phyloP scores from a whole-genome alignment of 53 echinoderm and acorn worm species.

The Stichopus horrens region DNA sequence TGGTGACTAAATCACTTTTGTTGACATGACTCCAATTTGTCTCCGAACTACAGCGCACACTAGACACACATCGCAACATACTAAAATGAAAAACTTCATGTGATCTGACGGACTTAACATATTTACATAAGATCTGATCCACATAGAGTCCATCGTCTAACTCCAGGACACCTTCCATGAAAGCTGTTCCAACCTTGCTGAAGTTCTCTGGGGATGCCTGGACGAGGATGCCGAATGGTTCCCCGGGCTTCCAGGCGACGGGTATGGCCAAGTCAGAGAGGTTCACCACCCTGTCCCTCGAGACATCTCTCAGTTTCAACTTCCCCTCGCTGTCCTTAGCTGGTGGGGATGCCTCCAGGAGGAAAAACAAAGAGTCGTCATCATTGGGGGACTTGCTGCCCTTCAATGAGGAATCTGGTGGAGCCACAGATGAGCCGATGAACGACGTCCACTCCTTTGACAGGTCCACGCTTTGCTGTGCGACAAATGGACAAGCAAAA shows the following conservation, averaged over 20 bases:
- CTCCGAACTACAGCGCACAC: too few relatives aligned
- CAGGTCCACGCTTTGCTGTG: constrained; percentile 87
- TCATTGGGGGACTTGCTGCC: background rate
- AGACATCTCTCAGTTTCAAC: constrained; percentile 69
- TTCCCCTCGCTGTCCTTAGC: constrained; percentile 74
- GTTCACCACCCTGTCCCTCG: constrained; percentile 79
- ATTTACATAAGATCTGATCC: constrained; percentile 92
- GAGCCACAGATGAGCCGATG: constrained; percentile 69
- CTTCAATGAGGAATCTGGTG: constrained; percentile 42
- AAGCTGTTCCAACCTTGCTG: constrained; percentile 83
- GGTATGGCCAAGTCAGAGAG: constrained; percentile 86
- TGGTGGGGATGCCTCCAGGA: constrained; percentile 90
- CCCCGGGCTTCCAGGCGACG: constrained; percentile 92
- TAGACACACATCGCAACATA: too few relatives aligned
- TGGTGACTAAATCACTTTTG: too few relatives aligned
- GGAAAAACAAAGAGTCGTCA: constrained; percentile 62
- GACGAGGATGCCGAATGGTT: constrained; percentile 96
- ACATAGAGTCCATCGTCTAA: constrained; percentile 93
- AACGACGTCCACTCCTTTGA: constrained; percentile 94
- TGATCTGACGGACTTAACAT: background rate
- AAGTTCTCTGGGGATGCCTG: constrained; percentile 77
- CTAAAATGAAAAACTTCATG: background rate
- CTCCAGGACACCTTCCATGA: constrained; percentile 92
- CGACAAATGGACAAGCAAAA: too few relatives aligned
- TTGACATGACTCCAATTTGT: too few relatives aligned